Evolutionary conservation across 2,888 invertebrate species (phyloP).

Genomic region (Cataglyphis cursor): DNA sequence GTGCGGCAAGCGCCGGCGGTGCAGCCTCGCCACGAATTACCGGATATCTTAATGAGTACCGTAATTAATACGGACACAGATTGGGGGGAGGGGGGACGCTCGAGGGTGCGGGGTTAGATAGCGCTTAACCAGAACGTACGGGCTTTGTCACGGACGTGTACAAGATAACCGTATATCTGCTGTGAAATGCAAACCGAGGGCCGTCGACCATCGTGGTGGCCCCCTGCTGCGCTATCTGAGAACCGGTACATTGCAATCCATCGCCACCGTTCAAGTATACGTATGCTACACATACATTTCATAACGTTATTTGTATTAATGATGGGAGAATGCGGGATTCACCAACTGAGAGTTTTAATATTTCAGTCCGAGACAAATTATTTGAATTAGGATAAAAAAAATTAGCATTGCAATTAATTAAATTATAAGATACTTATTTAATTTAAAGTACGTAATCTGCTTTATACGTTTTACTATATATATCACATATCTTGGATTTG

Average conservation of each 20-base stretch:
- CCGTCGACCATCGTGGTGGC: constrained; percentile 74
- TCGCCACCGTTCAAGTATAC: constrained; percentile 59
- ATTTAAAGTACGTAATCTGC: constrained; percentile 16
- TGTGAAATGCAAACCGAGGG: constrained; percentile 81
- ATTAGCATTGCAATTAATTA: constrained; percentile 28
- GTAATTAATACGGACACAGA: constrained; percentile 86
- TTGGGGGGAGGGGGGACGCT: constrained; percentile 84
- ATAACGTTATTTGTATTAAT: constrained; percentile 45
- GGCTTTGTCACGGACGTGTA: constrained; percentile 84
- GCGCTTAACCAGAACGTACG: constrained; percentile 84
- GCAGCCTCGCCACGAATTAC: constrained; percentile 82
- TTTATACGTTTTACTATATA: not conserved
- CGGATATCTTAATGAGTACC: constrained; percentile 86
- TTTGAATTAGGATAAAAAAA: not conserved
- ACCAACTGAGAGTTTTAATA: constrained; percentile 6
- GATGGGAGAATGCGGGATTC: constrained; percentile 6
- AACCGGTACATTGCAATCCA: constrained; percentile 76
- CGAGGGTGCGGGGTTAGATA: constrained; percentile 80
- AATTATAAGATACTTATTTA: constrained; percentile 1
- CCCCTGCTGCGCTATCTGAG: constrained; percentile 71
- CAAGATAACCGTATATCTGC: constrained; percentile 84
- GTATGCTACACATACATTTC: constrained; percentile 20
- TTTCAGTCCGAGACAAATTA: constrained; percentile 29
- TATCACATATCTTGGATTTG: not conserved
- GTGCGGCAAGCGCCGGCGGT: constrained; percentile 58